Evolutionary conservation across 2,888 invertebrate species (phyloP).

Genomic region (Clistopyga incitator): DNA sequence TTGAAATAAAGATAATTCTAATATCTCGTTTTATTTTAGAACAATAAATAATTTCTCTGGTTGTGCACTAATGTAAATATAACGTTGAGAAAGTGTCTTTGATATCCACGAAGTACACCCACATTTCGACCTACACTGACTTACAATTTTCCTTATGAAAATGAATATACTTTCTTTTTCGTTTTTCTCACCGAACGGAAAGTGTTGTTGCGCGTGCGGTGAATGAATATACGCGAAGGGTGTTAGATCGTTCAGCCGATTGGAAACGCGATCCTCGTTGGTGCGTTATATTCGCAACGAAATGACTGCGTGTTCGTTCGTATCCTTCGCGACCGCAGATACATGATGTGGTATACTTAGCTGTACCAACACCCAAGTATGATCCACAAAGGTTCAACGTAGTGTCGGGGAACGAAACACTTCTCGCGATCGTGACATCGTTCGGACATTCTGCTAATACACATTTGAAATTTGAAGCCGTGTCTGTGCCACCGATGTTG

Average conservation of each 20-base stretch:
- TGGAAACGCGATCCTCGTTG: slow-evolving; percentile 52
- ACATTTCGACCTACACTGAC: not conserved
- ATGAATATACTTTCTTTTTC: not conserved
- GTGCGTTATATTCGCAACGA: slow-evolving; percentile 15
- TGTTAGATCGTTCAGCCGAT: slow-evolving; percentile 49
- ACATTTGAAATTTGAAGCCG: slow-evolving; percentile 63
- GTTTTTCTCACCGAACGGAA: not conserved
- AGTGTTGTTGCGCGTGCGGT: slow-evolving; percentile 12
- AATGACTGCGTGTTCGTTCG: slow-evolving; percentile 24
- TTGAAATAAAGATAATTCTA: too few species aligned
- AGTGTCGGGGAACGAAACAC: slow-evolving; percentile 55
- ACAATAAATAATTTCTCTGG: too few species aligned
- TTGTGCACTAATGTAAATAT: not conserved
- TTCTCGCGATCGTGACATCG: slow-evolving; percentile 52
- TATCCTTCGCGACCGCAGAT: slow-evolving; percentile 50
- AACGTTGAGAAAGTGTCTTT: slow-evolving; percentile 8
- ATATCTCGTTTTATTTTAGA: too few species aligned
- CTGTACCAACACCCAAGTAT: slow-evolving; percentile 12
- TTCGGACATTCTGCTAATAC: slow-evolving; percentile 40
- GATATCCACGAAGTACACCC: not conserved
- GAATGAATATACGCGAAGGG: slow-evolving; percentile 36
- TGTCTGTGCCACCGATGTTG: slow-evolving; percentile 45
- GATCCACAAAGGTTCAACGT: slow-evolving; percentile 22
- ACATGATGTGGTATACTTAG: slow-evolving; percentile 22
- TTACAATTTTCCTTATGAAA: too few species aligned